Evolutionary conservation across 2,113 vertebrate genomes (phyloP).

Genomic region (Turnix velox): DNA sequence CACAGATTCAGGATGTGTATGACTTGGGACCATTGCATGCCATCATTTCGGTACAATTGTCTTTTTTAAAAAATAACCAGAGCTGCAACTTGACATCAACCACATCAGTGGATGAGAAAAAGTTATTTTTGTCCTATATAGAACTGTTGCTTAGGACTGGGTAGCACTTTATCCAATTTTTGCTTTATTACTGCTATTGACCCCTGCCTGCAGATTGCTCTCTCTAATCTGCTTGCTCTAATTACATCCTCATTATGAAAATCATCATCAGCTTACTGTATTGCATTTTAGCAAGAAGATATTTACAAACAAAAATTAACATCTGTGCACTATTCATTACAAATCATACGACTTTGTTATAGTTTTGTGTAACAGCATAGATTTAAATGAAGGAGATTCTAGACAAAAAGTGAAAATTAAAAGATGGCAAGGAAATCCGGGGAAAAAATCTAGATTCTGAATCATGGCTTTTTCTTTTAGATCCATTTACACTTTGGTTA

Average conservation of each 20-base stretch:
- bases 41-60: not conserved
- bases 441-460: not conserved
- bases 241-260: not conserved
- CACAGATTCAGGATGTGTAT: not conserved
- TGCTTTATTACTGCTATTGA: not conserved
- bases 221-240: not conserved
- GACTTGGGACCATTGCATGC: not conserved
- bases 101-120: not conserved
- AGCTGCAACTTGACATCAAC: not conserved
- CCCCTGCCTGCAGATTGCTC: not conserved
- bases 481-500: not conserved
- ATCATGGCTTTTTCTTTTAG: not conserved
- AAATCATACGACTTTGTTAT: not conserved
- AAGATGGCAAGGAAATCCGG: not conserved
- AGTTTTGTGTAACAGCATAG: not conserved
- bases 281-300: not conserved
- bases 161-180: not conserved
- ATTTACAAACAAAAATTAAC: not conserved
- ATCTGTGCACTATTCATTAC: not conserved
- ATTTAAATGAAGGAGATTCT: not conserved
- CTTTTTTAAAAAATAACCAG: not conserved
- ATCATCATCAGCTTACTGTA: not conserved
- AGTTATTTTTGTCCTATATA: not conserved
- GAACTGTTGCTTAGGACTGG: not conserved
- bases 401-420: not conserved